Evolutionary conservation across 2,797 vertebrate species (phyloP), one percentile per base, ranked within the genome.

Genomic region (Sebastes trivittatus): DNA sequence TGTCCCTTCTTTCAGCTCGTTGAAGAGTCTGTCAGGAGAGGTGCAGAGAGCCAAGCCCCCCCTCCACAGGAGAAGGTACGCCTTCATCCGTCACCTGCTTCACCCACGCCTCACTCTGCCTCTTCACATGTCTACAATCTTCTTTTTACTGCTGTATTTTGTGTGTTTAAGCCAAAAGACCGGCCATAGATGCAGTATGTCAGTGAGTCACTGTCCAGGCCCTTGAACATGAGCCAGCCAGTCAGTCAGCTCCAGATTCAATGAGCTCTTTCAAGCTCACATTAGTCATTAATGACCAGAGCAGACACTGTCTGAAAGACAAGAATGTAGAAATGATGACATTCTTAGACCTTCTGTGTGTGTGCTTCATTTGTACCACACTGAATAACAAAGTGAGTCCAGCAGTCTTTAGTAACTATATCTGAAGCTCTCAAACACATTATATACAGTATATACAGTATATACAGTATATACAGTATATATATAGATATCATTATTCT

Each of bases 51-150:
- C 49, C 73, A 90, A 86, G 68, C 64, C 80, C 5, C 69, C 74
- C 23, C 68, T 83, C 54, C 91, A 92, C 78, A 80, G 88, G 36
- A 88, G 91, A 87, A 92, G 91, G 91, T 92, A 88, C 61, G 30
- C 4, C 59, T 30, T 38, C 54, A 34, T 75, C 42, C 30, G 42
- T 66, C 10, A 20, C 4, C 18, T 5, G 54, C 36, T 49, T 27
- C 16, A 29, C 7, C 20, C 23, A 7, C 30, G 5, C 65, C 11
- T 29, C 14, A 2, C 14, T 42, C 2, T 62, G 3, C 29, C 7
- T 23, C 36, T 42, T 14, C 13, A 20, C 20, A 32, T 32, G 10
- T 30, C n/a, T n/a, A 55, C 23, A 6, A 23, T 58, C 5, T 11
- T 34, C 9, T 7, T 23, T n/a, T 14, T 22, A n/a, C 16, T 42